A percentile compares a stretch with the other conserved stretches of the same genome.
Conservation (phyloP, 2,797 vertebrate genomes). For the Synanceia verrucosa region DNA sequence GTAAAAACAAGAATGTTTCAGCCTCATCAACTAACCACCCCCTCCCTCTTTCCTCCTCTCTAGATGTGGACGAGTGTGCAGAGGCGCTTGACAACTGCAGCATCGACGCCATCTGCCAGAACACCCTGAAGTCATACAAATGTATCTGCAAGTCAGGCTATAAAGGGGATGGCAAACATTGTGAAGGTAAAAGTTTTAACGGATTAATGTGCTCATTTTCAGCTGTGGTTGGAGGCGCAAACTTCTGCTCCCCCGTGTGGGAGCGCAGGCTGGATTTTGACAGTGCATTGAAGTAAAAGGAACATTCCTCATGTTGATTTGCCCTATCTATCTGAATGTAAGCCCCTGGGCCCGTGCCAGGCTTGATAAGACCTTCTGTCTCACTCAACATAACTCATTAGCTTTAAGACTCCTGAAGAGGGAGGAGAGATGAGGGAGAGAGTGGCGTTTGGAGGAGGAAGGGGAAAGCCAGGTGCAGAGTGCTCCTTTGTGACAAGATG, state of each 20-base stretch:
- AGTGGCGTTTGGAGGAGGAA: slow-evolving; percentile 28
- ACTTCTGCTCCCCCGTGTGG: neutral
- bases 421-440: slow-evolving; percentile 15
- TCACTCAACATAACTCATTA: slow-evolving; percentile 71
- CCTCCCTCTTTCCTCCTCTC: slow-evolving; percentile 4
- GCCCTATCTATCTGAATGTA: slow-evolving; percentile 25
- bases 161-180: slow-evolving; percentile 96
- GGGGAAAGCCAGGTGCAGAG: slow-evolving; percentile 71
- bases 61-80: slow-evolving; percentile 97
- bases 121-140: slow-evolving; percentile 95
- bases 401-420: slow-evolving; percentile 57
- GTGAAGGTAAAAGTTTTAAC: slow-evolving; percentile 88
- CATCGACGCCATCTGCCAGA: slow-evolving; percentile 99
- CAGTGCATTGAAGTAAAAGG: slow-evolving; percentile 22
- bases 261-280: slow-evolving; percentile 9
- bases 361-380: slow-evolving; percentile 62
- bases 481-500: slow-evolving; percentile 72
- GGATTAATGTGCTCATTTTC: slow-evolving; percentile 26
- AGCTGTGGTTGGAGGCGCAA: slow-evolving; percentile 15
- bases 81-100: slow-evolving; percentile 97
- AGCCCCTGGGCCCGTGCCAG: slow-evolving; percentile 43
- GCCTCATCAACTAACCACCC: slow-evolving; percentile 14
- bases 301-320: slow-evolving; percentile 40
- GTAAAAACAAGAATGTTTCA: neutral
- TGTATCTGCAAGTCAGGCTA: slow-evolving; percentile 99